A percentile compares a stretch with the other conserved stretches of the same genome.
Conservation (phyloP, 2,113 vertebrate species). For the Pampusana beccarii region DNA sequence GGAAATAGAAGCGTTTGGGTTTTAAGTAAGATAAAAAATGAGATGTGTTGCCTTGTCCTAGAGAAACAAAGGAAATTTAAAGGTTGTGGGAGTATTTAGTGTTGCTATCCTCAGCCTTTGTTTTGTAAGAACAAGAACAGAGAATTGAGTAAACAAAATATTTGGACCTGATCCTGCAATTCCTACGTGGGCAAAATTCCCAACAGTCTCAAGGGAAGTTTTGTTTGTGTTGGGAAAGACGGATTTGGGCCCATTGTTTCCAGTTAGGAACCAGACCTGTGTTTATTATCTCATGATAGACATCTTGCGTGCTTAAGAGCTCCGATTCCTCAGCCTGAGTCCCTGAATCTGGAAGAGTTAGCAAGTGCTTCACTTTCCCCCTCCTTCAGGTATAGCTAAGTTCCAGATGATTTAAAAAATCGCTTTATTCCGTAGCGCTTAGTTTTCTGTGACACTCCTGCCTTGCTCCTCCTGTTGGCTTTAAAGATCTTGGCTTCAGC, state of each 20-base stretch:
- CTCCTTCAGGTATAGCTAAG: accelerated
- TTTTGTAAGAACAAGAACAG: conserved; percentile 55
- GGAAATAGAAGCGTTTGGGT: neutral
- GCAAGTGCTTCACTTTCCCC: neutral
- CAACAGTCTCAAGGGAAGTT: conserved; percentile 34
- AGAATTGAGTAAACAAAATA: conserved; percentile 65
- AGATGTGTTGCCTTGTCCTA: neutral
- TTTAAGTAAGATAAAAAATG: conserved; percentile 18
- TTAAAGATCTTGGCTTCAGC: neutral
- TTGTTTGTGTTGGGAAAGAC: conserved; percentile 62
- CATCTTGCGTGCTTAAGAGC: neutral
- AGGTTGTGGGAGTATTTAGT: conserved; percentile 49
- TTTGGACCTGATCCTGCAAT: conserved; percentile 56
- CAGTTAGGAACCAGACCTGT: conserved; percentile 39
- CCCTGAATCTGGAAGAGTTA: neutral
- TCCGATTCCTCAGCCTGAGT: neutral
- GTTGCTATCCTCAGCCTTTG: conserved; percentile 49
- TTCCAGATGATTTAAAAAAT: neutral
- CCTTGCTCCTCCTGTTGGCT: neutral
- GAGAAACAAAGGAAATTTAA: conserved; percentile 49
- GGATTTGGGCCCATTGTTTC: conserved; percentile 54
- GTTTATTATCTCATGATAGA: conserved; percentile 38
- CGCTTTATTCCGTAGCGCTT: neutral
- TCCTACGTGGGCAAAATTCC: conserved; percentile 59
- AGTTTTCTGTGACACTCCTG: neutral